Evolutionary conservation across 2,113 vertebrate species (phyloP).

Genomic region (Arvicanthis niloticus): DNA sequence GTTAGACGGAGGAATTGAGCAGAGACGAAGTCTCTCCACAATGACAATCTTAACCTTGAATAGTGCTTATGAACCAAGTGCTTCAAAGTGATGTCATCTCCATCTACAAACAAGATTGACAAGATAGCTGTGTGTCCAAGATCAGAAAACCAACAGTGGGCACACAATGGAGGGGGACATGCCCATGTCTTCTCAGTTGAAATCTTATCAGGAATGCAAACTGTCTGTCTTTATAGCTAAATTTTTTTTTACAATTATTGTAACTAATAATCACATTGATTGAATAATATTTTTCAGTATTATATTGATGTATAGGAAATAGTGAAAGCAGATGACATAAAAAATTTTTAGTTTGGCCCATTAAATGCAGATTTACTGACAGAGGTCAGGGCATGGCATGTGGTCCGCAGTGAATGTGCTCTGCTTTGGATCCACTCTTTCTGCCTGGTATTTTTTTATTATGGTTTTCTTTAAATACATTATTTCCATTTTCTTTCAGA

Average conservation of each 20-base stretch:
- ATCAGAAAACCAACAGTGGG: background rate
- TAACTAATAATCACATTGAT: background rate
- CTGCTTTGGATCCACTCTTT: background rate
- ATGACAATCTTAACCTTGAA: background rate
- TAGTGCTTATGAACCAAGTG: background rate
- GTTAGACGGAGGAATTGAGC: background rate
- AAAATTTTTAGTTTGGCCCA: background rate
- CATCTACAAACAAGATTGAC: background rate
- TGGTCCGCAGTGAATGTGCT: background rate
- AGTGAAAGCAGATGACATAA: background rate
- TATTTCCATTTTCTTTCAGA: background rate
- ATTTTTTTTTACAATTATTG: background rate
- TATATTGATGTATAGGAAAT: background rate
- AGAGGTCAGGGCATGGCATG: background rate
- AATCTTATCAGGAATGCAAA: background rate
- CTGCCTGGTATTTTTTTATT: background rate
- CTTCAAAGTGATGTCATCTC: background rate
- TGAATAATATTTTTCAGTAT: background rate
- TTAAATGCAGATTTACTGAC: background rate
- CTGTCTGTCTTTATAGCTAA: background rate
- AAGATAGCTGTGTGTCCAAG: fast-evolving
- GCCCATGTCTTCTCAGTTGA: background rate
- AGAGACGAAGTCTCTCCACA: background rate
- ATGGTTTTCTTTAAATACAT: background rate
- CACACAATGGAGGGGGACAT: background rate